These are phyloP conservation scores for Atrichornis clamosus DNA, from an alignment of 2,113 vertebrate genomes.

Conservation along the genomic window DNA sequence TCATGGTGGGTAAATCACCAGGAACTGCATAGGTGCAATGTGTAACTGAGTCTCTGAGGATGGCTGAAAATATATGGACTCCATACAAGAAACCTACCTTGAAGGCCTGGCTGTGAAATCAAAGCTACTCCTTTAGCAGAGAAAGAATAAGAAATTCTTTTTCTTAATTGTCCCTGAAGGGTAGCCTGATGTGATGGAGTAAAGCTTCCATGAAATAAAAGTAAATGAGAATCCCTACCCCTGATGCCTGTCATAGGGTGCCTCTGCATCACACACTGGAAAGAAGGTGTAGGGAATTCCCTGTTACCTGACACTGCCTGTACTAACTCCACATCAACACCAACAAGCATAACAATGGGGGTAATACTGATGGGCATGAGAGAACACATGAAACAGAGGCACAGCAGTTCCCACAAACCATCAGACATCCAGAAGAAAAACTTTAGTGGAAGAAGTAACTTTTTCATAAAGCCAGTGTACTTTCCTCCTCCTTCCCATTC, in stretches of 20 bases:
- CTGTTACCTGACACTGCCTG: not conserved
- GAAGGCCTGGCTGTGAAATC: not conserved
- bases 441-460: not conserved
- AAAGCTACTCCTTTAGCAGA: constrained; percentile 9
- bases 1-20: not conserved
- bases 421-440: not conserved
- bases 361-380: not conserved
- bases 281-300: not conserved
- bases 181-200: not conserved
- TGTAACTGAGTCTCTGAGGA: not conserved
- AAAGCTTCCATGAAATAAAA: constrained; percentile 35
- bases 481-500: not conserved
- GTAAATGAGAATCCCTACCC: constrained; percentile 17
- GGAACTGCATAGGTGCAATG: not conserved
- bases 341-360: not conserved
- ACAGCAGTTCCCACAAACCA: not conserved
- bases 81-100: not conserved
- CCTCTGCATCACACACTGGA: not conserved
- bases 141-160: not conserved
- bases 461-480: not conserved
- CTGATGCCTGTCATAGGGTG: not conserved
- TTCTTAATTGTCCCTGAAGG: constrained; percentile 16
- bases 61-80: not conserved
- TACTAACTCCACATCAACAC: not conserved
- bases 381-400: not conserved